phyloP scores from a whole-genome alignment of 2,113 vertebrate species.

The Copsychus sechellarum region DNA sequence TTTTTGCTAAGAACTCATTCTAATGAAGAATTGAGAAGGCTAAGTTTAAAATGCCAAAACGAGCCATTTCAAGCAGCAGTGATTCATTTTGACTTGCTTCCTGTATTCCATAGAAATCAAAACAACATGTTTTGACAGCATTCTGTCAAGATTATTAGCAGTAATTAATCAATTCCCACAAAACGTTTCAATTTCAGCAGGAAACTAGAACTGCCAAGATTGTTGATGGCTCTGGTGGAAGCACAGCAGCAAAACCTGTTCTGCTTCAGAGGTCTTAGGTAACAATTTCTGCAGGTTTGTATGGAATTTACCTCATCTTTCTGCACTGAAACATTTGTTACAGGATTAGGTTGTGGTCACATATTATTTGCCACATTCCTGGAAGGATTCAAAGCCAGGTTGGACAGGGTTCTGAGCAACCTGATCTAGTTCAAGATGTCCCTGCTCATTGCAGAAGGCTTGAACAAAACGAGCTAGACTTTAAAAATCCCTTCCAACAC shows the following conservation, averaged over 20 bases:
- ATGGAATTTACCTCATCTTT: neutral
- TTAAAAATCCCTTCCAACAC: neutral
- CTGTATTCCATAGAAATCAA: neutral
- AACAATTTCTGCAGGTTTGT: neutral
- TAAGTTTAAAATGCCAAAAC: neutral
- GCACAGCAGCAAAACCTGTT: neutral
- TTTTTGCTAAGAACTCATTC: neutral
- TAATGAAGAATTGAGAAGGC: neutral
- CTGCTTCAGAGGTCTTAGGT: neutral
- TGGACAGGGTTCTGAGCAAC: neutral
- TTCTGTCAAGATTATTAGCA: constrained; percentile 1
- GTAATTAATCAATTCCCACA: neutral
- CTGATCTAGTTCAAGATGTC: neutral
- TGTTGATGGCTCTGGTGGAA: neutral
- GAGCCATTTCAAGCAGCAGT: neutral
- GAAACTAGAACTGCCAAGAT: neutral
- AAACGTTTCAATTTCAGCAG: neutral
- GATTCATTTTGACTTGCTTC: neutral
- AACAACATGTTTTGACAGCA: constrained; percentile 3
- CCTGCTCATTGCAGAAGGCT: neutral
- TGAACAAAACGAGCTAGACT: neutral
- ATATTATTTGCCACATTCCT: neutral
- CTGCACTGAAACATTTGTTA: neutral
- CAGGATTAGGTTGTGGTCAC: neutral
- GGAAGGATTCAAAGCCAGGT: neutral